Base-by-base conservation (phyloP, 2,797 vertebrate species). In the Sebastes diploproa region DNA sequence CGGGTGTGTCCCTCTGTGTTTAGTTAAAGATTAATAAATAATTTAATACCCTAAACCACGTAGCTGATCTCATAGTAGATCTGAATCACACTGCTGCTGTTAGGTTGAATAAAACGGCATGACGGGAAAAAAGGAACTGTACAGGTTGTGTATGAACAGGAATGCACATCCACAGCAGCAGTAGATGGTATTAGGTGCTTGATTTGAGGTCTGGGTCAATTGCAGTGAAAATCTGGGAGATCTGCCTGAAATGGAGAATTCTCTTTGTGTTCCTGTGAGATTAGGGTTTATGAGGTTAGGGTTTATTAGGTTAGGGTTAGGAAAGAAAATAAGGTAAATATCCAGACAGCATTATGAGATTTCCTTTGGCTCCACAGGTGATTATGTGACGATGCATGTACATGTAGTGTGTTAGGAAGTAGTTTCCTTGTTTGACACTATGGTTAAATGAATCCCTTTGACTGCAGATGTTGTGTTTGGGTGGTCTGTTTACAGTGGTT, bases 271-370 rank as follows among this genome's bases (percentile, higher is more conserved):
- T 42, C 38, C 13, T 42, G 38, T 42, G 38, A 42, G 38, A 42
- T 16, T 38, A 38, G 36, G 36, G 36, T 38, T 36, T 36, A 36
- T 36, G 11, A 18, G 16, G 16, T 46, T 46, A 46, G 42, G 6
- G 42, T 38, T 42, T 42, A 42, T 42, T 42, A 16, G 38, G 38
- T 42, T 42, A 42, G 14, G 38, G 38, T 42, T 42, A 42, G 5
- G 38, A 42, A 16, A 42, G 38, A 42, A 42, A 42, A 16, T 11
- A 7, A 38, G 38, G 63, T 52, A 60, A 78, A 58, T 25, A 81
- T 76, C 64, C 76, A 87, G 72, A 72, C 59, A 46, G 86, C 22
- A 83, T 91, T 86, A 89, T 69, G 72, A 84, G 91, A 90, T 91
- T 91, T 88, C 85, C 81, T 83, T 72, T 54, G 75, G 69, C 79